Base-by-base conservation (phyloP, 2,113 vertebrate species). In the Hystrix cristata region DNA sequence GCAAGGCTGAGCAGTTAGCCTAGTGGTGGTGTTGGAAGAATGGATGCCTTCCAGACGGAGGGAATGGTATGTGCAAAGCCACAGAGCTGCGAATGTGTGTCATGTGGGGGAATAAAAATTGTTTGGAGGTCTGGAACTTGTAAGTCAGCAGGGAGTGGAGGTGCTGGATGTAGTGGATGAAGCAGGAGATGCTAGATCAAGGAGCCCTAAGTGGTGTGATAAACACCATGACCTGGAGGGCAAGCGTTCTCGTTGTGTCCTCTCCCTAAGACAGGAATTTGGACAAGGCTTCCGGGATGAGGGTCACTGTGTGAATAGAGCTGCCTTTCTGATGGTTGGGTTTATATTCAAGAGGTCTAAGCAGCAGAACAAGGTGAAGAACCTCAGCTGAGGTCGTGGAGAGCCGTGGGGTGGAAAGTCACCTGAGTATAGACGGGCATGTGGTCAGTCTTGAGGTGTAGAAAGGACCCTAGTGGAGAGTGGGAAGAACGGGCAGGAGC, bases 291-390 rank as follows among this genome's bases (percentile, higher is more conserved):
- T 25, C 59, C 71, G 2, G 78, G 81, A 27, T n/a, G 76, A 55
- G 51, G 53, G 59, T 34, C 34, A 23, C 55, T 29, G 11, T 11
- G 15, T 10, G 6, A 16, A 13, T 14, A 55, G 43, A 69, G n/a
- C 7, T 14, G 2, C 7, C 0, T 1, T 11, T 46, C 51, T 31
- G 25, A 31, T 7, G 62, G 19, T 10, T 55, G 31, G 11, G n/a
- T 85, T 69, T 62, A 34, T 5, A 29, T 62, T 27, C 21, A 34
- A 38, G 23, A 59, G 27, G 25, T 19, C 7, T 29, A 0, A 65
- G 64, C 6, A 7, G 8, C 59, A 60, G 60, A 69, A 12, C 29
- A 23, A 27, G 12, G 21, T 59, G 48, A 55, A 46, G 87, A 78
- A 53, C 19, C 38, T n/a, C 25, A 7, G 31, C 43, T 23, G 59